Base-by-base conservation (phyloP, 2,113 vertebrate species). In the Budorcas taxicolor region DNA sequence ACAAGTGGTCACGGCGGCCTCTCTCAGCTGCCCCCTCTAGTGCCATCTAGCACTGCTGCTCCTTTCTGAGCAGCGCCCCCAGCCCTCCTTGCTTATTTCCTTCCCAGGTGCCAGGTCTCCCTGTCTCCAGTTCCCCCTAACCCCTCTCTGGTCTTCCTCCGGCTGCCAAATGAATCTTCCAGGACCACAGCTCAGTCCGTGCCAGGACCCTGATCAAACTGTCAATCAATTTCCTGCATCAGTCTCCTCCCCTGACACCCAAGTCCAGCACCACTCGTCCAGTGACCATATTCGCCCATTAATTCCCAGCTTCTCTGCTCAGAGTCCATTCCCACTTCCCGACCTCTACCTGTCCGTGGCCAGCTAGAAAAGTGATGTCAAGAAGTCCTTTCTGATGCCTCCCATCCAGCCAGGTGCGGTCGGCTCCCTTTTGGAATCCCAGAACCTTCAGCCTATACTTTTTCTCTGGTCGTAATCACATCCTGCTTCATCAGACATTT, bases 231-330 rank as follows among this genome's bases (percentile, higher is more conserved):
- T 16, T 88, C 64, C 36, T 57, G 31, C 3, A 45, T 36, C 57
- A 9, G 19, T 1, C 16, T 60, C 62, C 5, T 10, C 23, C 64
- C 13, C 11, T 1, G 13, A n/a, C n/a, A 9, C 15, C 2, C 0
- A 14, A 78, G 33, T 53, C 86, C 71, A n/a, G 58, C 13, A 33
- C 29, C 10, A 3, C 47, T 5, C 0, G 2, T 62, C 76, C 21
- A 7, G 19, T 9, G 40, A 40, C 81, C 25, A 36, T 2, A 45
- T 11, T 27, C 9, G 3, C 16, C 25, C 60, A 88, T 80, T 17
- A 9, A n/a, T 19, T 33, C 50, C 40, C 45, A 85, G 40, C 36
- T 85, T 52, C 29, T 83, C 53, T 36, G 15, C 64, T 52, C 47
- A 21, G 43, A 16, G 64, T 43, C 25, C 62, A 23, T 16, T 13